phyloP scores from a whole-genome alignment of 2,797 vertebrate genomes.

The Spinus olivaceus region DNA sequence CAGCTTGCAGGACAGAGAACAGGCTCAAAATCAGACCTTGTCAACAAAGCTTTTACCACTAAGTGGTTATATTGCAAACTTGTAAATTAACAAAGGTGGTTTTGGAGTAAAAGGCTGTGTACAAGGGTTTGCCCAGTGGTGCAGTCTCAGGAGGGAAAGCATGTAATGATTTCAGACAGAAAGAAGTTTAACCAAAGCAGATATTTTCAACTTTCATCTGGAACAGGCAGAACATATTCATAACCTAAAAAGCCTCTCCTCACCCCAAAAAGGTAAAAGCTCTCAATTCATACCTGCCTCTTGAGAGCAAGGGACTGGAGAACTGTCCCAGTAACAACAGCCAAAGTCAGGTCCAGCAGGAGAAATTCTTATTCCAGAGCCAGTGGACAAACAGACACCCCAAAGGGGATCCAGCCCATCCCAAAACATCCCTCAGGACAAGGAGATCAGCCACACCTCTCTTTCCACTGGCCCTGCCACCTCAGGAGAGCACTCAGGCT shows the following conservation, averaged over 20 bases:
- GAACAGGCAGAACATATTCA: background rate
- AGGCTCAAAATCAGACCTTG: background rate
- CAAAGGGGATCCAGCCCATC: background rate
- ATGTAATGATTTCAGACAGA: rapidly evolving
- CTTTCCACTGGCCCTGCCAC: background rate
- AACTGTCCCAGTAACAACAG: background rate
- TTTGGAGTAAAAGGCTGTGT: background rate
- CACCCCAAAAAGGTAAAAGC: background rate
- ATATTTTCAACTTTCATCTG: background rate
- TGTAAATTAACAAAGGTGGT: background rate
- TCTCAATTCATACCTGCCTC: background rate
- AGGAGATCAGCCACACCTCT: background rate
- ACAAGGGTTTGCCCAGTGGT: background rate
- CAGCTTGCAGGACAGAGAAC: background rate
- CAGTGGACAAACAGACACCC: background rate
- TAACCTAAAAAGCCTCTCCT: background rate
- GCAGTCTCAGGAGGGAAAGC: background rate
- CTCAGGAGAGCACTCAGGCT: rapidly evolving
- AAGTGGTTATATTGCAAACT: background rate
- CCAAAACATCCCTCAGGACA: background rate
- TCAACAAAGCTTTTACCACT: background rate
- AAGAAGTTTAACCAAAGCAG: background rate
- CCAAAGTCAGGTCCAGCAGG: background rate
- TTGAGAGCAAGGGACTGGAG: background rate
- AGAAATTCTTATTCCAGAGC: background rate